A percentile compares a stretch with the other conserved stretches of the same genome.
Evolutionary conservation across 2,113 vertebrate species (phyloP).

Genomic region (Reinhardtius hippoglossoides): DNA sequence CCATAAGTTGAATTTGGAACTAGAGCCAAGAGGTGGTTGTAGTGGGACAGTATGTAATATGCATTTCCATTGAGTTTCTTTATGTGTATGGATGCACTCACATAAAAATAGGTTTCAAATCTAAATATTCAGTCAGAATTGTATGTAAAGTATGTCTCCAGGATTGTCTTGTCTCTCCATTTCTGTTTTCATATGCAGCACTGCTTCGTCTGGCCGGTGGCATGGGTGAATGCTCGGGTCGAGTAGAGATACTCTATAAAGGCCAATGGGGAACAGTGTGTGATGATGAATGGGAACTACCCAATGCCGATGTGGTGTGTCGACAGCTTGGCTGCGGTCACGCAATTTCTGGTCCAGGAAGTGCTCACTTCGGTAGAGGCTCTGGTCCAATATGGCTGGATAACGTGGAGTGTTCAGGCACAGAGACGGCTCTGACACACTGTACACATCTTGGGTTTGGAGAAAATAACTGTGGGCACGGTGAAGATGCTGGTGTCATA

Average conservation of each 20-base stretch:
- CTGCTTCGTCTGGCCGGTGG: constrained; percentile 33
- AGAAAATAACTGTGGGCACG: constrained; percentile 70
- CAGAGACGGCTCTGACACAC: constrained; percentile 59
- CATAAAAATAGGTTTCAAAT: neutral
- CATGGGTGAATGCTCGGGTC: constrained; percentile 60
- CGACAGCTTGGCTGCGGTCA: constrained; percentile 68
- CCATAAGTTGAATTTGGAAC: too few species aligned
- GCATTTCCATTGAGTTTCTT: too few species aligned
- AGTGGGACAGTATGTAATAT: too few species aligned
- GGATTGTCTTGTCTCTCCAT: neutral
- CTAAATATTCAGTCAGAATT: neutral
- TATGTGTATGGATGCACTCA: neutral
- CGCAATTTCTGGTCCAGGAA: constrained; percentile 47
- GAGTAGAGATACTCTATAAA: constrained; percentile 66
- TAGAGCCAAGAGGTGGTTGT: too few species aligned
- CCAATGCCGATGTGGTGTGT: constrained; percentile 61
- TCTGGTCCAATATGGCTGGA: constrained; percentile 74
- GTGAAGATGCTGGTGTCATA: constrained; percentile 74
- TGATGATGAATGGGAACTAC: constrained; percentile 67
- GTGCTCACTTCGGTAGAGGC: constrained; percentile 71
- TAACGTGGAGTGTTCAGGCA: constrained; percentile 68
- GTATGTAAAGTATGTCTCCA: neutral
- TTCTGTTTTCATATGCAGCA: constrained; percentile 48
- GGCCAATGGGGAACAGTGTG: constrained; percentile 75
- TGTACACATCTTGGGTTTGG: constrained; percentile 65